Percentiles rank a stretch among this genome's conserved stretches.
These are phyloP conservation scores for Argynnis bischoffii DNA, from an alignment of 2,888 invertebrate species.

Conservation along the genomic window DNA sequence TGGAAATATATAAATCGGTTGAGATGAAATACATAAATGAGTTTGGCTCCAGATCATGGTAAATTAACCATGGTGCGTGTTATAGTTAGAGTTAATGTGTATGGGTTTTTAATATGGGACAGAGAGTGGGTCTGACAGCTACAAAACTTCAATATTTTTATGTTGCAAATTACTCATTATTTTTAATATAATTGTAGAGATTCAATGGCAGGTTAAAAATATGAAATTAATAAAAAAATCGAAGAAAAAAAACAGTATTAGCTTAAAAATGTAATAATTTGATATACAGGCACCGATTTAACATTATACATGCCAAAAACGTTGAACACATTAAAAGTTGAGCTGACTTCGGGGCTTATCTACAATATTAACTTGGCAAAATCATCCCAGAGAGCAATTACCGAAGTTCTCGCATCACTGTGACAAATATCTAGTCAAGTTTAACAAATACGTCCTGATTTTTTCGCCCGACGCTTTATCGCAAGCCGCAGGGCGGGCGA, in stretches of 20 bases:
- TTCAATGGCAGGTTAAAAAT: no score
- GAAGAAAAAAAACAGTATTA: not conserved
- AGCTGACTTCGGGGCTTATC: constrained; percentile 25
- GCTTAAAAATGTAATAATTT: not conserved
- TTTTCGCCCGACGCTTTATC: constrained; percentile 69
- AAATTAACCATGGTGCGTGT: no score
- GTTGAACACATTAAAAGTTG: constrained; percentile 28
- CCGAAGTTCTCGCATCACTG: constrained; percentile 61
- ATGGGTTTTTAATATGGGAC: no score
- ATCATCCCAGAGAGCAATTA: constrained; percentile 65
- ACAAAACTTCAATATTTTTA: no score
- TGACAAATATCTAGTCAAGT: constrained; percentile 76
- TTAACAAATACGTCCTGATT: constrained; percentile 75
- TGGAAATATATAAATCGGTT: no score
- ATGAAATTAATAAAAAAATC: not conserved
- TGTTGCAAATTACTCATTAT: no score
- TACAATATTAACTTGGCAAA: constrained; percentile 32
- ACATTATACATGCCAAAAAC: constrained; percentile 14
- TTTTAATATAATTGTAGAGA: no score
- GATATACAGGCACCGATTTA: not conserved
- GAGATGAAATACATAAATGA: no score
- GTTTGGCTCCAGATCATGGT: no score
- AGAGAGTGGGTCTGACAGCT: no score
- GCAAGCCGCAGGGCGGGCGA: constrained; percentile 67
- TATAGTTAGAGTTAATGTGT: no score